Conservation (phyloP, 2,113 vertebrate genomes). For the Limanda limanda region DNA sequence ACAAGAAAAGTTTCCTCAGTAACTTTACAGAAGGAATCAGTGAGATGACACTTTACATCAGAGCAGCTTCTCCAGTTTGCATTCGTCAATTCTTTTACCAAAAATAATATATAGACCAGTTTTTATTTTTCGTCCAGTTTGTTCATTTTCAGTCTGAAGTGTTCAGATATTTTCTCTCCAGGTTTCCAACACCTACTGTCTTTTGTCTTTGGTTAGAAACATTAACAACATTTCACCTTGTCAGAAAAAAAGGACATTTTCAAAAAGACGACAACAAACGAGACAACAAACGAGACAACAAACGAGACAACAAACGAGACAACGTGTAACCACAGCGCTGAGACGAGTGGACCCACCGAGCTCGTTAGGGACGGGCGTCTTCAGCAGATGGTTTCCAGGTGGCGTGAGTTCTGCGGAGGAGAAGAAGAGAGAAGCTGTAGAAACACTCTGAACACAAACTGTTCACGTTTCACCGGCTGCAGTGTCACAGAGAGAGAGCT, state of each 20-base stretch:
- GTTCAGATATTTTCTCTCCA: no score
- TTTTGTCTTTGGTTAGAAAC: background rate
- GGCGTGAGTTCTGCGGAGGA: constrained; percentile 79
- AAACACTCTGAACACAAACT: constrained; percentile 2
- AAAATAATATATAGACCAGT: no score
- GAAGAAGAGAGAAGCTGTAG: constrained; percentile 9
- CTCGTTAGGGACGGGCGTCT: constrained; percentile 33
- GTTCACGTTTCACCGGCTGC: background rate
- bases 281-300: no score
- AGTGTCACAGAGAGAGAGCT: background rate
- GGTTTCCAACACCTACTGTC: no score
- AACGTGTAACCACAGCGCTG: background rate
- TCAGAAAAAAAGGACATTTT: background rate
- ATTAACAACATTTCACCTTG: background rate
- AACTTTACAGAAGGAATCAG: no score
- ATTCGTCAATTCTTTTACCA: no score
- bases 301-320: background rate
- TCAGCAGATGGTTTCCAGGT: constrained; percentile 87
- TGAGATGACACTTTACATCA: no score
- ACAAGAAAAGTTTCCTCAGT: no score
- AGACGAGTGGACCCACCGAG: constrained; percentile 57
- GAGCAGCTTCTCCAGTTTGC: no score
- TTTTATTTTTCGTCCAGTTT: no score
- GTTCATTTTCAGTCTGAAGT: no score
- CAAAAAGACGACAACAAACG: background rate